Base-by-base conservation (phyloP, 1,140 invertebrate genomes). In the Phenacoccus solenopsis region DNA sequence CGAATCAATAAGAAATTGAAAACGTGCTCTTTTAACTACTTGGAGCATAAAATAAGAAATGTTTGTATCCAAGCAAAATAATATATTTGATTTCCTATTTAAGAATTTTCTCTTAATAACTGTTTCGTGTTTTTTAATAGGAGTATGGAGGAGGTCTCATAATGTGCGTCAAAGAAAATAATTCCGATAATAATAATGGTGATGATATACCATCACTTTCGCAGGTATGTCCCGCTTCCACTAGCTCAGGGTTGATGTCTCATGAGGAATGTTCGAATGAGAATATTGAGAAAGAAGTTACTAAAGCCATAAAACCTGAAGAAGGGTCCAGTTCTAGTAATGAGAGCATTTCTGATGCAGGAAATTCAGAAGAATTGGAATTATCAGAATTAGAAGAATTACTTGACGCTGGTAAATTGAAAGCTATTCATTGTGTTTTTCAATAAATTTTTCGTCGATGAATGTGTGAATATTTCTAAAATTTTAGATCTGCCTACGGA, bases 361-460 rank as follows among this genome's bases (percentile, higher is more conserved):
- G 25, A 10, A 24, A 64, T 24, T 27, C 22, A 20, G 25, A 64
- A 24, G 59, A 64, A 25, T 24, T 64, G 21, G 59, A 64, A 24
- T 20, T 64, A 16, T 64, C 59, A 24, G 59, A 64, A 64, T 24
- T 64, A 16, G 59, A 64, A 16, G 59, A 64, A 64, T 16, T 64
- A 4, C 16, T 64, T 4, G 59, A 64, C 22, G 59, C 59, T 16
- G 59, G 59, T 64, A 27, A 64, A 49, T 9, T n/a, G 32, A 38
- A 38, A 38, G 32, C 32, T 10, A 38, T 38, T n/a, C 32, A 38
- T 64, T 25, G 21, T 64, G 16, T 38, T 38, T n/a, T n/a, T 38
- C 9, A 38, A 38, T n/a, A 38, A 10, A 10, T 38, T 9, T 38
- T 59, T 59, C 56, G 56, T 59, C 21, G 7, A 64, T 24, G 59